phyloP scores from a whole-genome alignment of 2,113 vertebrate species.

The Speoplatyrhinus poulsoni region DNA sequence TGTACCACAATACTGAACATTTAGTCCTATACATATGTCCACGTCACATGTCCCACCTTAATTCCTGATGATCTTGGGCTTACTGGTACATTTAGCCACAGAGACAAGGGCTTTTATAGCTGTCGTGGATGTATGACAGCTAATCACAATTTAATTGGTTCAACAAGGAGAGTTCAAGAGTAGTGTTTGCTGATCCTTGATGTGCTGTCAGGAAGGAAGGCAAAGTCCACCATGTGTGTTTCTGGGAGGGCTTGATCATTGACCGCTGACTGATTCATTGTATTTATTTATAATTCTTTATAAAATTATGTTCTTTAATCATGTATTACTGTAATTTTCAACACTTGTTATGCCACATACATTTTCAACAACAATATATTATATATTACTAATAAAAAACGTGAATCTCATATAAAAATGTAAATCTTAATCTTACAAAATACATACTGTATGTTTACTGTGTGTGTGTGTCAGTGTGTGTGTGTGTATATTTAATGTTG shows the following conservation, averaged over 20 bases:
- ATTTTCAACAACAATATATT: too few relatives aligned
- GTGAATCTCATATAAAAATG: too few relatives aligned
- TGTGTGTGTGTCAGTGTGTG: not conserved
- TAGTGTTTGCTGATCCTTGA: slow-evolving; percentile 54
- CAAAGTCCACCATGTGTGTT: slow-evolving; percentile 47
- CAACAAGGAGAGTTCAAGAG: slow-evolving; percentile 21
- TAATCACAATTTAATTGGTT: slow-evolving; percentile 36
- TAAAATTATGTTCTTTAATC: not conserved
- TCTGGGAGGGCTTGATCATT: not conserved
- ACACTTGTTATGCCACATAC: not conserved
- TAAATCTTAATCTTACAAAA: too few relatives aligned
- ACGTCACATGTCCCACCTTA: slow-evolving; percentile 39
- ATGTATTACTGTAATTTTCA: not conserved
- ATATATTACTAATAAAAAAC: too few relatives aligned
- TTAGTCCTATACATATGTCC: not conserved
- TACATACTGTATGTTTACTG: not conserved
- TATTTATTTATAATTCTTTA: not conserved
- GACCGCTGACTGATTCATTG: not conserved
- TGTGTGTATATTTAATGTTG: not conserved
- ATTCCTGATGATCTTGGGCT: slow-evolving; percentile 37
- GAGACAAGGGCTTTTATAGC: slow-evolving; percentile 51
- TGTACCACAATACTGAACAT: not conserved
- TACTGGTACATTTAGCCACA: slow-evolving; percentile 33
- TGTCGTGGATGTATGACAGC: slow-evolving; percentile 5
- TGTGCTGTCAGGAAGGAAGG: slow-evolving; percentile 29